Percentiles rank a stretch among this genome's conserved stretches.
Evolutionary conservation across 2,797 vertebrate genomes (phyloP).

Genomic region (Lindbergichthys nudifrons): DNA sequence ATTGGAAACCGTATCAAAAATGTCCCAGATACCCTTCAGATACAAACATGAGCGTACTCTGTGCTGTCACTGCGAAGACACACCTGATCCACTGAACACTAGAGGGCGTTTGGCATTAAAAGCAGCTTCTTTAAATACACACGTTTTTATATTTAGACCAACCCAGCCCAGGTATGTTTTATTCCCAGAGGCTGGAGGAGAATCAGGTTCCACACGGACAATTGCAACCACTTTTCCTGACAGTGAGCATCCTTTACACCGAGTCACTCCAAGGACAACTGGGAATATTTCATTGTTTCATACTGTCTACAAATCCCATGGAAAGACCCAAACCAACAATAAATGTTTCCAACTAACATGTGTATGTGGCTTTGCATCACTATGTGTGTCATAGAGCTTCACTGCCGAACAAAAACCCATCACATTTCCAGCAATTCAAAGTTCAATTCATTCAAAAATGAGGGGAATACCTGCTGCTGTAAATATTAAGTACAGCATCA

Average conservation of each 20-base stretch:
- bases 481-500: no score
- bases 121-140: constrained; percentile 38
- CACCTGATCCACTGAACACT: constrained; percentile 39
- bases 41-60: constrained; percentile 47
- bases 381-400: background rate
- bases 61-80: constrained; percentile 53
- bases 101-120: constrained; percentile 41
- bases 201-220: constrained; percentile 25
- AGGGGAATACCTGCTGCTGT: no score
- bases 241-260: background rate
- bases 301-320: background rate
- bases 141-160: background rate
- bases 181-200: constrained; percentile 21
- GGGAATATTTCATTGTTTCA: background rate
- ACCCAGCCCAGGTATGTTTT: background rate
- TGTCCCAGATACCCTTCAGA: constrained; percentile 22
- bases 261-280: background rate
- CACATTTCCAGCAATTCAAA: background rate
- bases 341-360: background rate
- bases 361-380: background rate
- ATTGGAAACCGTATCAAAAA: constrained; percentile 54
- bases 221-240: constrained; percentile 61
- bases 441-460: no score
- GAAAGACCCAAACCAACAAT: constrained; percentile 1
- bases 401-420: background rate